A percentile compares a stretch with the other conserved stretches of the same genome.
Conservation (phyloP, 1,140 invertebrate species). For the Liolophura sinensis region DNA sequence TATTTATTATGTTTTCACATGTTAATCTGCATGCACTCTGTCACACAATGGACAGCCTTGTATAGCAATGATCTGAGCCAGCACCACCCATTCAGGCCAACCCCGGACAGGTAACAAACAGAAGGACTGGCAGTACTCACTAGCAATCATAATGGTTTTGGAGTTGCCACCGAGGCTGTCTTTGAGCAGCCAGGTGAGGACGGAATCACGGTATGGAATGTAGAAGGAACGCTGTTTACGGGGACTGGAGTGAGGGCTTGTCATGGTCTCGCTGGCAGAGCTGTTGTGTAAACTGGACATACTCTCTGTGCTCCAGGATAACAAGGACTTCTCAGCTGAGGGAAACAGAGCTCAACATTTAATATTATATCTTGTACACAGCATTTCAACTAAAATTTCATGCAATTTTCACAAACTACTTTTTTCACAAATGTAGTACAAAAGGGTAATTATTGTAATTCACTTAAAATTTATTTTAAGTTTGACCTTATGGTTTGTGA, state of each 20-base stretch:
- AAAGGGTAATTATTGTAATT: too few relatives aligned
- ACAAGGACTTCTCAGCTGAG: conserved; percentile 43
- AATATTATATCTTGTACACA: neutral
- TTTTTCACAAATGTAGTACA: too few relatives aligned
- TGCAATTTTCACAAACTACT: too few relatives aligned
- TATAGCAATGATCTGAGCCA: too few relatives aligned
- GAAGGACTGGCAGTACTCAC: conserved; percentile 57
- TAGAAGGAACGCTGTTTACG: conserved; percentile 59
- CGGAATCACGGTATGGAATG: conserved; percentile 89
- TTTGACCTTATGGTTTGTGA: too few relatives aligned
- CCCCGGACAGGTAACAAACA: neutral
- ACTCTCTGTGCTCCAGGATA: conserved; percentile 32
- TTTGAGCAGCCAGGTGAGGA: conserved; percentile 89
- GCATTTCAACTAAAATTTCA: too few relatives aligned
- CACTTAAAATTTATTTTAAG: too few relatives aligned
- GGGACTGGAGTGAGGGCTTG: conserved; percentile 3
- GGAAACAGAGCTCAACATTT: conserved; percentile 9
- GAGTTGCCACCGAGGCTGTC: conserved; percentile 91
- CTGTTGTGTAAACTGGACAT: neutral
- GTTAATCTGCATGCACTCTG: too few relatives aligned
- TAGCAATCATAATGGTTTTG: conserved; percentile 90
- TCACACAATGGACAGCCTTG: too few relatives aligned
- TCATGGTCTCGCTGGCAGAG: conserved; percentile 1
- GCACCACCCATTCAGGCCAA: too few relatives aligned
- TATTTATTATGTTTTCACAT: too few relatives aligned